Evolutionary conservation across 1,140 invertebrate species (phyloP).

Genomic region (Diachasmimorpha longicaudata): DNA sequence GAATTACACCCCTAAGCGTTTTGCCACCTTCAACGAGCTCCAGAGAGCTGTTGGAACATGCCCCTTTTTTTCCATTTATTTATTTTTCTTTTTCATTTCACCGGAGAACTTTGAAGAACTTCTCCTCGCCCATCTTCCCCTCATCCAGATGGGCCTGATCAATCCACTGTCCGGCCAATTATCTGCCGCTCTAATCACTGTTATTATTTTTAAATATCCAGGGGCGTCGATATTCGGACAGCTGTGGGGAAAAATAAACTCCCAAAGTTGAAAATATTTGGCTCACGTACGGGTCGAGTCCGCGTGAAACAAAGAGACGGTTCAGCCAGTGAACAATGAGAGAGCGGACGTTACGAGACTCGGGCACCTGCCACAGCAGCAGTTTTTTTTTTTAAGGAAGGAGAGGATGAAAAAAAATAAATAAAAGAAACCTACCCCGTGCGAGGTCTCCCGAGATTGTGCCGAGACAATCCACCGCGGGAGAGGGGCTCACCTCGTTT

Average conservation of each 20-base stretch:
- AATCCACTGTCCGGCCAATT: too few relatives aligned
- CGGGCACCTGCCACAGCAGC: constrained; percentile 26
- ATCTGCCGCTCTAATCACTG: too few relatives aligned
- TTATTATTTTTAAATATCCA: too few relatives aligned
- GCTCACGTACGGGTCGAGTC: constrained; percentile 27
- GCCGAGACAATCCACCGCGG: constrained; percentile 27
- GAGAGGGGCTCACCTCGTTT: constrained; percentile 9
- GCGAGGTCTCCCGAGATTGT: constrained; percentile 30
- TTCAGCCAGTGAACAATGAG: constrained; percentile 22
- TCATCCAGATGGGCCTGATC: too few relatives aligned
- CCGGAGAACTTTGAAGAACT: background rate
- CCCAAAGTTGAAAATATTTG: constrained; percentile 20
- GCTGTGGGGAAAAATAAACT: constrained; percentile 12
- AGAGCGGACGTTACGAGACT: constrained; percentile 29
- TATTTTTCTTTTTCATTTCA: background rate
- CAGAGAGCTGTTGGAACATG: background rate
- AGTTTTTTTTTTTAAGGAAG: background rate
- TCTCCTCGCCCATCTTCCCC: too few relatives aligned
- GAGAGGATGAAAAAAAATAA: background rate
- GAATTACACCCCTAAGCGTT: constrained; percentile 17
- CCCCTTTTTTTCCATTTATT: background rate
- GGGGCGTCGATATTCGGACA: background rate
- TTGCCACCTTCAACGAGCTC: constrained; percentile 18
- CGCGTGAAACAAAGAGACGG: constrained; percentile 28
- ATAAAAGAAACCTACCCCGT: constrained; percentile 23